Percentiles rank a stretch among this genome's conserved stretches.
Conservation (phyloP, 2,113 vertebrate species). For the Stigmatopora argus region DNA sequence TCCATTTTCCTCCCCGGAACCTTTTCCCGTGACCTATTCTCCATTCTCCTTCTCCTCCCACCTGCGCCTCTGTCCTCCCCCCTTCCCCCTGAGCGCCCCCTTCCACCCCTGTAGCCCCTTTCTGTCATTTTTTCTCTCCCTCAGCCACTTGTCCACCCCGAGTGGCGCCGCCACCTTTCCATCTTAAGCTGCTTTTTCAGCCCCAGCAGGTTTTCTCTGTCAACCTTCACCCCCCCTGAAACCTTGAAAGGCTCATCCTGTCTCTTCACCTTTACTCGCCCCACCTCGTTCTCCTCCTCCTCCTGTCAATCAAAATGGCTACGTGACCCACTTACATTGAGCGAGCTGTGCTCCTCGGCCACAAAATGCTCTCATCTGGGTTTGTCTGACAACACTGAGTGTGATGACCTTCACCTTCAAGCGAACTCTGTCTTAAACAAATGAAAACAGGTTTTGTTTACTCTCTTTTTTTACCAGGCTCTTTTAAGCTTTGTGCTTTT, state of each 20-base stretch:
- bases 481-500: background rate
- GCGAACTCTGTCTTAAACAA: background rate
- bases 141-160: constrained; percentile 32
- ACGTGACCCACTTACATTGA: constrained; percentile 5
- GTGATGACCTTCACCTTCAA: background rate
- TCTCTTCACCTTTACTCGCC: constrained; percentile 30
- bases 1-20: constrained; percentile 13
- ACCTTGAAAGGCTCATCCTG: constrained; percentile 30
- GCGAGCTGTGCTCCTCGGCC: background rate
- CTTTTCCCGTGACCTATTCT: constrained; percentile 41
- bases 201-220: constrained; percentile 25
- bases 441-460: background rate
- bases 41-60: constrained; percentile 40
- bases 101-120: constrained; percentile 29
- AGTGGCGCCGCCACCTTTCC: constrained; percentile 48
- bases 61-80: constrained; percentile 25
- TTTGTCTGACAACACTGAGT: background rate
- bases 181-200: constrained; percentile 21
- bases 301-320: constrained; percentile 1
- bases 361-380: background rate
- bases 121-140: constrained; percentile 34
- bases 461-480: background rate
- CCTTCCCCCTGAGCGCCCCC: constrained; percentile 12
- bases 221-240: constrained; percentile 20
- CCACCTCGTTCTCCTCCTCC: constrained; percentile 1